Evolutionary conservation across 2,113 vertebrate genomes (phyloP).

Genomic region (Pipra filicauda): DNA sequence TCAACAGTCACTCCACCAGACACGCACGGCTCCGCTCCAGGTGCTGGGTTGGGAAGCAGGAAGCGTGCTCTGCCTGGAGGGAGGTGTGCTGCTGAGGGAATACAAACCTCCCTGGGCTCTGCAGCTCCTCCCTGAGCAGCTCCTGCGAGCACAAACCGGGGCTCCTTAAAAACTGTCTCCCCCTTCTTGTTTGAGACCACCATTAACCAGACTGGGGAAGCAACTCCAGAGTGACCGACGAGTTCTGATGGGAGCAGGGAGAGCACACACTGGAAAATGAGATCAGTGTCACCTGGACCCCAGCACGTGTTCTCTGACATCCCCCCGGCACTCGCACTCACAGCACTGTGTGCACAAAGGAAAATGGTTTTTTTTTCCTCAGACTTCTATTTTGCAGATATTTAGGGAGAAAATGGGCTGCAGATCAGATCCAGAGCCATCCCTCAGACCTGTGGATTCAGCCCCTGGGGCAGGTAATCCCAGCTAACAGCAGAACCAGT

Average conservation of each 20-base stretch:
- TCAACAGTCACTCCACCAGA: neutral
- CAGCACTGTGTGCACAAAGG: accelerated
- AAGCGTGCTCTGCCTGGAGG: neutral
- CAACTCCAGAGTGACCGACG: accelerated
- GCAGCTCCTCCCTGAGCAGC: neutral
- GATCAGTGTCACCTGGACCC: accelerated
- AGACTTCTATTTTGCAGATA: neutral
- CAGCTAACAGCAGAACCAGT: neutral
- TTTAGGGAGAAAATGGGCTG: neutral
- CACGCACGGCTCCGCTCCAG: neutral
- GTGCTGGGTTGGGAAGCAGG: accelerated
- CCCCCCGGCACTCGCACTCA: neutral
- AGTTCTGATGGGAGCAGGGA: neutral
- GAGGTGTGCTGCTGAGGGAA: neutral
- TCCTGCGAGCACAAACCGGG: neutral
- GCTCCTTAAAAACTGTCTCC: neutral
- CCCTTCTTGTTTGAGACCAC: neutral
- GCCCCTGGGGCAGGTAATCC: neutral
- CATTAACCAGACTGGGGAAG: neutral
- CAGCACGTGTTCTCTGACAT: accelerated
- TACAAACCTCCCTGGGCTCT: neutral
- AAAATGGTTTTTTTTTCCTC: accelerated
- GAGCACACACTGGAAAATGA: accelerated
- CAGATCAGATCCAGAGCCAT: neutral
- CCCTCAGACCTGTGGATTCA: neutral